Evolutionary conservation across 2,113 vertebrate genomes (phyloP), one percentile per base, ranked within the genome.

Genomic region (Fregata magnificens): DNA sequence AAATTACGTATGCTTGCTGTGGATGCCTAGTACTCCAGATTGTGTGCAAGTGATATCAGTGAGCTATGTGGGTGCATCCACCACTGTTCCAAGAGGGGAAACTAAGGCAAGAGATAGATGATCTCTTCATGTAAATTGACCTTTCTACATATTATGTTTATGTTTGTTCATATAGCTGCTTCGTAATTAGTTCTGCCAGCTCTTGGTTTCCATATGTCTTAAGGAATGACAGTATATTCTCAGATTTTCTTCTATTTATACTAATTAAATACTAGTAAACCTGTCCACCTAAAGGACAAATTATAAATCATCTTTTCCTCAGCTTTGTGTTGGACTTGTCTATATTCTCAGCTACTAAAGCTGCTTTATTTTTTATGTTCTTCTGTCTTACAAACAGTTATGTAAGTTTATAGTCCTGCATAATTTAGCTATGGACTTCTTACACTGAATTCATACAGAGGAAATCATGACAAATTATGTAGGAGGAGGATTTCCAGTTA

Each of bases 401-500:
- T 3, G 5, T 93, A 90, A 82, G 66, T 86, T 95, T 94, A 80
- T 92, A 77, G 71, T 90, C 63, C 87, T 85, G 58, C 84, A 86
- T 95, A 95, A 92, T 93, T 88, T 91, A 94, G 62, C 82, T 88
- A 6, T 62, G n/a, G 17, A 13, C 50, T 92, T 82, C 62, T 93
- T 74, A 59, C 29, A 49, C 31, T 89, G 78, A 92, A 78, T n/a
- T 93, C 40, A 53, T 56, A 85, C 36, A 69, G 84, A 90, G 34
- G 70, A 90, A 88, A 90, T 80, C 5, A 66, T 58, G 78, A 91
- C 52, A 95, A 66, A 92, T 93, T 94, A 89, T 62, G 85, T 90
- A 93, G 95, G 93, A 96, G 80, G 93, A 86, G 76, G 58, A 92
- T 93, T 96, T 96, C 90, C 71, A 96, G 45, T 96, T 96, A 88